These are phyloP conservation scores for Trichopoda pennipes DNA, from an alignment of 2,888 invertebrate genomes.

Conservation along the genomic window DNA sequence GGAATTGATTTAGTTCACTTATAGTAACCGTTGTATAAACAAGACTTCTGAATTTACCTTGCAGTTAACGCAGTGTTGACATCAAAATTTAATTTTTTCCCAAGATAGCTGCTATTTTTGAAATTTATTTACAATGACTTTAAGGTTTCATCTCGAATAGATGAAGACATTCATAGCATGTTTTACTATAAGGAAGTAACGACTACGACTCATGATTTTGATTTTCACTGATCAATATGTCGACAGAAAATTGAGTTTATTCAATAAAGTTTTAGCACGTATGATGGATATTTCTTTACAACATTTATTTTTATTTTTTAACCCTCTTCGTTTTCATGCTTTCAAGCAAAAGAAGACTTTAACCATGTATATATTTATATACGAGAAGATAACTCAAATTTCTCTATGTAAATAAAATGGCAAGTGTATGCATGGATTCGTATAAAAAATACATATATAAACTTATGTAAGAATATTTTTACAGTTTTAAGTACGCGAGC, in stretches of 20 bases:
- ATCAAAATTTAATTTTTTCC: no score
- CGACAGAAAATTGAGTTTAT: constrained; percentile 71
- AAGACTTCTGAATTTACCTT: no score
- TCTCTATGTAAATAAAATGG: neutral
- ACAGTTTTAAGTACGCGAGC: no score
- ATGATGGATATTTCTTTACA: constrained; percentile 54
- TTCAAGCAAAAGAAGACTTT: neutral
- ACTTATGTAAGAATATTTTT: no score
- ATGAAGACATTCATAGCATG: neutral
- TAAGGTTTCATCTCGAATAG: neutral
- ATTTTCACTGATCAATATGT: constrained; percentile 65
- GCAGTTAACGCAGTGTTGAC: no score
- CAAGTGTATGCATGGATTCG: no score
- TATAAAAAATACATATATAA: no score
- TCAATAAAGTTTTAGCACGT: constrained; percentile 72
- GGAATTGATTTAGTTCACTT: no score
- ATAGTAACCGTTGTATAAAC: no score
- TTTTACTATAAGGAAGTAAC: neutral
- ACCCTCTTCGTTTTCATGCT: neutral
- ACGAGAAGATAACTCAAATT: neutral
- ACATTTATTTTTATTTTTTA: constrained; percentile 12
- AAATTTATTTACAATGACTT: neutral
- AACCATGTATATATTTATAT: neutral
- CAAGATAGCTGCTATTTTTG: no score
- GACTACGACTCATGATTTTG: constrained; percentile 37